phyloP scores from a whole-genome alignment of 2,888 invertebrate genomes.

The Eupelmus urozonus region DNA sequence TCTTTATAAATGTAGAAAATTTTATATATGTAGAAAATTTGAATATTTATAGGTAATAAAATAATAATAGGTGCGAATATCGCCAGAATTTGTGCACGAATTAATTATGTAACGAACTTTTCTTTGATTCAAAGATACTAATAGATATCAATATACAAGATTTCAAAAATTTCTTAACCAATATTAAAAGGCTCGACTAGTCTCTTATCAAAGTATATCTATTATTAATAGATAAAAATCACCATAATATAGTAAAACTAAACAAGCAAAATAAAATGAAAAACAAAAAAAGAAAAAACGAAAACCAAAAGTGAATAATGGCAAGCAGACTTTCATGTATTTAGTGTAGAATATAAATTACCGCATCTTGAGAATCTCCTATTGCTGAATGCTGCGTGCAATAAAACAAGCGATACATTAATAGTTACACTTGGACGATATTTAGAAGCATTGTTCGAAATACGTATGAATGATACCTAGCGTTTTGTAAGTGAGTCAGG shows the following conservation, averaged over 20 bases:
- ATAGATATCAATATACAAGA: too few relatives aligned
- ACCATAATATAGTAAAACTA: not conserved
- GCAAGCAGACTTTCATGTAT: not conserved
- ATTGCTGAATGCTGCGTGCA: constrained; percentile 67
- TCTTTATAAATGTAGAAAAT: too few relatives aligned
- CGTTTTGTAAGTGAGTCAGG: constrained; percentile 7
- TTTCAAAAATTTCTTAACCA: too few relatives aligned
- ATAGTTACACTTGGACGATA: constrained; percentile 33
- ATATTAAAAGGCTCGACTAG: too few relatives aligned
- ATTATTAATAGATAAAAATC: too few relatives aligned
- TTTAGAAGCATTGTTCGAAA: constrained; percentile 29
- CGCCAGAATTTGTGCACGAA: too few relatives aligned
- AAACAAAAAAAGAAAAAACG: not conserved
- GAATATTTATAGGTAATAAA: too few relatives aligned
- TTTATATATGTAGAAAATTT: too few relatives aligned
- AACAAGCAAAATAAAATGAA: not conserved
- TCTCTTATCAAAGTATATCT: too few relatives aligned
- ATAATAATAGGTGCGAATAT: too few relatives aligned
- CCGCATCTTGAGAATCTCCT: constrained; percentile 70
- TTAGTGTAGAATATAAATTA: constrained; percentile 63
- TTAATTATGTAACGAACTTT: too few relatives aligned
- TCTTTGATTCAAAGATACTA: too few relatives aligned
- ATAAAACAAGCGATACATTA: constrained; percentile 60
- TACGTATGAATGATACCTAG: constrained; percentile 15
- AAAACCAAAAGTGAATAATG: constrained; percentile 1